phyloP scores from a whole-genome alignment of 1,140 invertebrate genomes.

The Ladona fulva region DNA sequence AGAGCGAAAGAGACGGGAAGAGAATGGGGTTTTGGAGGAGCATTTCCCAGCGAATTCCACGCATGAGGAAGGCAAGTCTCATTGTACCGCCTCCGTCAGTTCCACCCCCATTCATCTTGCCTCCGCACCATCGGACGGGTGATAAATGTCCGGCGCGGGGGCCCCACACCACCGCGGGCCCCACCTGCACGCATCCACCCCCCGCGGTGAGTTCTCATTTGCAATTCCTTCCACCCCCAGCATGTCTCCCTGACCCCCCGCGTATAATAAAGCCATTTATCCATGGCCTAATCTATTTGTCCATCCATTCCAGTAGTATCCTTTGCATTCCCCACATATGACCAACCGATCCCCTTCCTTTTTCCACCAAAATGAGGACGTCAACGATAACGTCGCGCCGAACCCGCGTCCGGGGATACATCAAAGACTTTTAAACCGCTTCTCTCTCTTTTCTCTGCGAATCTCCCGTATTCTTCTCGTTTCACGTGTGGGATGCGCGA shows the following conservation, averaged over 20 bases:
- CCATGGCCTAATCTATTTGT: neutral
- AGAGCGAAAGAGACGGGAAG: neutral
- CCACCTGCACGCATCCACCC: neutral
- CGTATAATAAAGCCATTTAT: constrained; percentile 6
- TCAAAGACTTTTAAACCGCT: no score
- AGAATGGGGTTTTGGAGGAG: neutral
- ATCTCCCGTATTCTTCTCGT: neutral
- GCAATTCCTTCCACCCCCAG: neutral
- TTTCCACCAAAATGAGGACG: neutral
- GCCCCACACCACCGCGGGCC: neutral
- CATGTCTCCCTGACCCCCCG: neutral
- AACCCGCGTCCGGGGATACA: no score
- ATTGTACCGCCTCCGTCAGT: neutral
- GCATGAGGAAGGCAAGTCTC: neutral
- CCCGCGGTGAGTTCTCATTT: neutral
- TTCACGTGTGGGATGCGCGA: neutral
- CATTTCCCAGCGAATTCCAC: neutral
- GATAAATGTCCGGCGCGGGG: neutral
- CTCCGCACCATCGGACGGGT: neutral
- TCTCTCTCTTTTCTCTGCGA: neutral
- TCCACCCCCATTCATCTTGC: neutral
- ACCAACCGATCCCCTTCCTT: neutral
- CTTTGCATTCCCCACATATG: neutral
- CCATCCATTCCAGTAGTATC: neutral
- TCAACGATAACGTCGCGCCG: no score